Percentiles rank a stretch among this genome's conserved stretches.
These are phyloP conservation scores for Brachyhypopomus gauderio DNA, from an alignment of 2,113 vertebrate genomes.

Conservation along the genomic window DNA sequence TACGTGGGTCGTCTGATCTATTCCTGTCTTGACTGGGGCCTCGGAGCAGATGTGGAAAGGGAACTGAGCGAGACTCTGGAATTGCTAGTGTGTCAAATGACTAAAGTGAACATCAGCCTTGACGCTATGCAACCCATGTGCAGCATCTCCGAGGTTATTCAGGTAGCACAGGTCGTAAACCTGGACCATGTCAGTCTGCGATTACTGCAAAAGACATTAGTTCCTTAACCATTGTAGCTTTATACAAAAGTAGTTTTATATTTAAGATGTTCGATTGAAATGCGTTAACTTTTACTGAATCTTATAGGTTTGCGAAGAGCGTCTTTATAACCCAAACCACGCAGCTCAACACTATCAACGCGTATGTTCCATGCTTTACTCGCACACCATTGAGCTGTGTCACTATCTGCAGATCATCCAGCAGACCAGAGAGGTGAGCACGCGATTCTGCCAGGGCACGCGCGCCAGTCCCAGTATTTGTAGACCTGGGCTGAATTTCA, in stretches of 20 bases:
- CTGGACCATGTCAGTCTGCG: no score
- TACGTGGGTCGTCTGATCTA: constrained; percentile 71
- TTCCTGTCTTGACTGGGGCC: constrained; percentile 77
- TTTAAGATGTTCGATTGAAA: no score
- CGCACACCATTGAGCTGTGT: constrained; percentile 69
- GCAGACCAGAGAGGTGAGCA: constrained; percentile 56
- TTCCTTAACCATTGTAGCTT: no score
- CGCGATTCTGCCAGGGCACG: no score
- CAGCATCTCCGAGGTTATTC: constrained; percentile 67
- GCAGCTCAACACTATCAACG: constrained; percentile 66
- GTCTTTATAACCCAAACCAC: constrained; percentile 62
- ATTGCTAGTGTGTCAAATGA: constrained; percentile 69
- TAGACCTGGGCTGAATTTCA: no score
- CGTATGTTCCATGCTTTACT: constrained; percentile 66
- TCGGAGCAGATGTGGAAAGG: constrained; percentile 67
- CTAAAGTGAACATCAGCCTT: constrained; percentile 60
- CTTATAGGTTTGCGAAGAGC: constrained; percentile 68
- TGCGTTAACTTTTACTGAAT: not conserved
- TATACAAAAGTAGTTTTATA: no score
- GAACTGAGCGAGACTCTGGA: constrained; percentile 69
- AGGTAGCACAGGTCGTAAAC: constrained; percentile 59
- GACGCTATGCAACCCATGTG: constrained; percentile 37
- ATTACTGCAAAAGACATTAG: no score
- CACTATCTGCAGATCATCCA: constrained; percentile 65
- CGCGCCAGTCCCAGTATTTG: no score